A percentile compares a stretch with the other conserved stretches of the same genome.
Conservation (phyloP, 2,888 invertebrate species). For the Drosophila pseudotakahashii region DNA sequence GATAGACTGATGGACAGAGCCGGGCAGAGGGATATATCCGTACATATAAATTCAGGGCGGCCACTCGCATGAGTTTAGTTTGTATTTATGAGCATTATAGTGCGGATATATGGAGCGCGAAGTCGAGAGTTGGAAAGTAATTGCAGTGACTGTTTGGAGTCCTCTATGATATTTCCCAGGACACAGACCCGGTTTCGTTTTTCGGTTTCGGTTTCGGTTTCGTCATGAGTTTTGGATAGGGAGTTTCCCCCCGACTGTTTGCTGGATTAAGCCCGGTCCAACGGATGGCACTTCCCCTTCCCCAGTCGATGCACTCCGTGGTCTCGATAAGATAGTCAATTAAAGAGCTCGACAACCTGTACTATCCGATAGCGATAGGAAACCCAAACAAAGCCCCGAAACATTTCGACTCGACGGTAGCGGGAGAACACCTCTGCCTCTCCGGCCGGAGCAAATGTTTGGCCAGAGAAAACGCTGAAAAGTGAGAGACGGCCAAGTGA, state of each 20-base stretch:
- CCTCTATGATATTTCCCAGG: neutral
- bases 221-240: constrained; percentile 21
- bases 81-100: constrained; percentile 84
- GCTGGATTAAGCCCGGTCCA: constrained; percentile 4
- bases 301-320: constrained; percentile 3
- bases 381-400: constrained; percentile 27
- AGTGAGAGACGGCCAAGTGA: constrained; percentile 7
- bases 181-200: neutral
- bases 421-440: constrained; percentile 9
- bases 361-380: constrained; percentile 39
- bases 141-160: constrained; percentile 26
- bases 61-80: constrained; percentile 81
- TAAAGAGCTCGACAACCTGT: constrained; percentile 55
- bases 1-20: constrained; percentile 5
- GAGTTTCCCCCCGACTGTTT: constrained; percentile 1
- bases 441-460: constrained; percentile 36
- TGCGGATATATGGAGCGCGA: constrained; percentile 82
- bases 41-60: constrained; percentile 42
- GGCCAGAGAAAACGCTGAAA: constrained; percentile 23
- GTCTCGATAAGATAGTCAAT: constrained; percentile 46
- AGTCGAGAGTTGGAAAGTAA: constrained; percentile 49
- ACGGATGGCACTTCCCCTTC: constrained; percentile 5
- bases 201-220: constrained; percentile 22
- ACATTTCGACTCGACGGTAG: constrained; percentile 26
- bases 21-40: constrained; percentile 23